Percentiles rank a stretch among this genome's conserved stretches.
Evolutionary conservation across 2,888 invertebrate genomes (phyloP).

Genomic region (Seira sanloemensis): DNA sequence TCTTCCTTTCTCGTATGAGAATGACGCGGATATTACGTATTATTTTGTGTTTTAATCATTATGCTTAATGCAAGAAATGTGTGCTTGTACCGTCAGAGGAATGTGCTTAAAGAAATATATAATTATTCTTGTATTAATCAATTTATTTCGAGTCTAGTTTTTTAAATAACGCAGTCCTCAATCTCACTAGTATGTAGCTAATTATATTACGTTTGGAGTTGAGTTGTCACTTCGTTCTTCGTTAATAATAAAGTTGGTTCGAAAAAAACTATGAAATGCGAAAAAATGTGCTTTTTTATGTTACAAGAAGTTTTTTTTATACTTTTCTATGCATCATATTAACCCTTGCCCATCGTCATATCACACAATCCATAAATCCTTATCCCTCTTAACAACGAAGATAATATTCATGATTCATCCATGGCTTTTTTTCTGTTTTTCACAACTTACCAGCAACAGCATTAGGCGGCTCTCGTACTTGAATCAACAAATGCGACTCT

Average conservation of each 20-base stretch:
- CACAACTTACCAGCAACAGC: constrained; percentile 5
- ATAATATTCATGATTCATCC: background rate
- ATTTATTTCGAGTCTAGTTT: constrained; percentile 18
- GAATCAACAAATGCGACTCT: background rate
- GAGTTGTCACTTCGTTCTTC: background rate
- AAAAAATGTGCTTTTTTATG: background rate
- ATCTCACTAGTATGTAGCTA: constrained; percentile 30
- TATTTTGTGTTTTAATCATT: background rate
- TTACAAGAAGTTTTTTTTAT: background rate
- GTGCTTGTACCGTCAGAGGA: background rate
- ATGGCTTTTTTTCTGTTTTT: background rate
- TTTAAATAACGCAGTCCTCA: constrained; percentile 26
- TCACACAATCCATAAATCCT: no score
- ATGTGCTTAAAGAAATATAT: constrained; percentile 8
- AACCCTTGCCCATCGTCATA: background rate
- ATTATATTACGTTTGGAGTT: background rate
- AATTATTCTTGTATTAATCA: constrained; percentile 15
- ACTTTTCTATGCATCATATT: background rate
- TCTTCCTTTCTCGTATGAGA: background rate
- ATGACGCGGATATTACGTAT: background rate
- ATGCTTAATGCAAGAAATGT: background rate
- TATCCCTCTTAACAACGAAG: no score
- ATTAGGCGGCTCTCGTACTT: background rate
- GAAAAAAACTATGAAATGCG: no score
- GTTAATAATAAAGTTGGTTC: constrained; percentile 8